Evolutionary conservation across 2,113 vertebrate species (phyloP), one percentile per base, ranked within the genome.

Genomic region (Lophius piscatorius): DNA sequence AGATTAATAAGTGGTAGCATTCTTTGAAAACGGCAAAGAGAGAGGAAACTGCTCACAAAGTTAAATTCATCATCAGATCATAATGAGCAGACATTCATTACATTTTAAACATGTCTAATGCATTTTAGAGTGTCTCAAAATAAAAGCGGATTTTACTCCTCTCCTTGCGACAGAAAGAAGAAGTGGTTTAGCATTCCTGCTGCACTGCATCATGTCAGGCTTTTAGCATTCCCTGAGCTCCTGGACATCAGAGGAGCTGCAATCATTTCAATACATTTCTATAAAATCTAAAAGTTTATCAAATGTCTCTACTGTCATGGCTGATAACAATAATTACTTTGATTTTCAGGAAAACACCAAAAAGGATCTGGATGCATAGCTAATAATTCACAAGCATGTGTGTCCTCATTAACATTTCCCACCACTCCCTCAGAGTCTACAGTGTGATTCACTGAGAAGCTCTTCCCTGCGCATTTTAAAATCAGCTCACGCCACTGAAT

Each of bases 351-450:
- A 63, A 45, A 50, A 60, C 22, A 41, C 35, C 63, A 63, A 64
- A n/a, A 57, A 59, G 56, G 35, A 58, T 55, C 62, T 57, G 0
- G 12, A 63, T 21, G 49, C 63, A 52, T 22, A 17, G 58, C 59
- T 63, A 64, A 81, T 73, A 78, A 74, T 81, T 52, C 20, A 34
- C 28, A 16, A 66, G 51, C 56, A 0, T 70, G 29, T 2, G 16
- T 57, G 22, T 28, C 47, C 75, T 86, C 77, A 80, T 84, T 84
- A 79, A 82, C 84, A 68, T 73, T 63, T 76, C 60, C 63, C 60
- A 68, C 64, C 70, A 60, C 62, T 71, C 54, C 44, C 61, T 72
- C 17, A 5, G 56, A 52, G 80, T 70, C 78, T 26, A 61, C 59
- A 26, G 78, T 71, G 70, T 42, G 55, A 74, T 66, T 74, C 64